phyloP scores from a whole-genome alignment of 2,113 vertebrate genomes.

The Apus apus region DNA sequence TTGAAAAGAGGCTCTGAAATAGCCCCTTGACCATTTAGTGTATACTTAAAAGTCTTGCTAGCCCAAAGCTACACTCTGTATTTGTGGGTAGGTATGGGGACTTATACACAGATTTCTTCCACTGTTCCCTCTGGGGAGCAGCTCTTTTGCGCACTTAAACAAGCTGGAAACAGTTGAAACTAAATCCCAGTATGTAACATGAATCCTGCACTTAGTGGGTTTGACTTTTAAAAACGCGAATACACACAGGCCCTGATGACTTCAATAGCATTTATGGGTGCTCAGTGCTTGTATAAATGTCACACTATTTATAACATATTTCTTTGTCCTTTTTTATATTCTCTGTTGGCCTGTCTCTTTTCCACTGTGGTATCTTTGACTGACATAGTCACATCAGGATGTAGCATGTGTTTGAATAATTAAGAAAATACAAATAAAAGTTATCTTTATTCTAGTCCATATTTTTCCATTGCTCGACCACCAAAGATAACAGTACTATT shows the following conservation, averaged over 20 bases:
- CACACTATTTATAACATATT: constrained; percentile 69
- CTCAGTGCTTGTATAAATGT: constrained; percentile 61
- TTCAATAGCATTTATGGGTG: constrained; percentile 69
- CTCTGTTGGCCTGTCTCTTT: constrained; percentile 56
- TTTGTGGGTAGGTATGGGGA: neutral
- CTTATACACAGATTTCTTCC: neutral
- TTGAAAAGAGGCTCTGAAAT: neutral
- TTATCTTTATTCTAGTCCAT: constrained; percentile 55
- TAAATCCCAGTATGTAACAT: constrained; percentile 30
- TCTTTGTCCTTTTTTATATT: constrained; percentile 46
- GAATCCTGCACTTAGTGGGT: neutral
- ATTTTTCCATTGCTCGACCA: constrained; percentile 45
- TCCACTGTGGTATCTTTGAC: constrained; percentile 33
- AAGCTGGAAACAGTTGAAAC: constrained; percentile 42
- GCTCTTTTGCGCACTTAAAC: constrained; percentile 24
- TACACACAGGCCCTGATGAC: constrained; percentile 47
- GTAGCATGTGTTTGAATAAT: constrained; percentile 48
- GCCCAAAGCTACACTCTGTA: neutral
- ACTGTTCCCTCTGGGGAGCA: constrained; percentile 7
- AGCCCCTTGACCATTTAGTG: neutral
- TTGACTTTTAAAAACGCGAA: constrained; percentile 47
- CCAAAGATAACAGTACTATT: constrained; percentile 4
- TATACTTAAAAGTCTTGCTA: neutral
- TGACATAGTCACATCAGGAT: constrained; percentile 27
- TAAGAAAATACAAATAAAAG: constrained; percentile 37